Evolutionary conservation across 2,797 vertebrate species (phyloP).

Genomic region (Nyctibius grandis): DNA sequence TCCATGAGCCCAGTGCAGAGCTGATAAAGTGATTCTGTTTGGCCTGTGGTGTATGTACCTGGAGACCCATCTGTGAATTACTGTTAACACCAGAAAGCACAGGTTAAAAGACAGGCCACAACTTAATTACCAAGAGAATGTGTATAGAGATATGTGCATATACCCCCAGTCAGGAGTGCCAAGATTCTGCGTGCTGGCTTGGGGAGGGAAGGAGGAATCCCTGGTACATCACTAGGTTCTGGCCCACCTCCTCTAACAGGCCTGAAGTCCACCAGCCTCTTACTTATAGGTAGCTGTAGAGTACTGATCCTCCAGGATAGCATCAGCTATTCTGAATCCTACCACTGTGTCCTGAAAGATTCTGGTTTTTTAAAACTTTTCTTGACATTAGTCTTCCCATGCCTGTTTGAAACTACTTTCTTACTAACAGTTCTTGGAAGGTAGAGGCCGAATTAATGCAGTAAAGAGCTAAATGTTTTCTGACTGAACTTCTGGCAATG

Average conservation of each 20-base stretch:
- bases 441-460: neutral
- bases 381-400: neutral
- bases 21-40: neutral
- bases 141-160: rapidly evolving
- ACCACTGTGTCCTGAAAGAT: neutral
- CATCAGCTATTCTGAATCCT: neutral
- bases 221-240: neutral
- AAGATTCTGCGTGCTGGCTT: neutral
- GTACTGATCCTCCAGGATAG: neutral
- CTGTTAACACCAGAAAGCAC: neutral
- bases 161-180: neutral
- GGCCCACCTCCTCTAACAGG: neutral
- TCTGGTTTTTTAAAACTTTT: neutral
- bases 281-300: neutral
- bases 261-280: neutral
- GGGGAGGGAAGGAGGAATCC: neutral
- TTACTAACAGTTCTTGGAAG: neutral
- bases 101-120: neutral
- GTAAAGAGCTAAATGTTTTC: neutral
- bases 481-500: neutral
- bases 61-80: neutral
- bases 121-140: neutral
- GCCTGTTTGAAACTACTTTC: neutral
- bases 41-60: neutral
- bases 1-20: neutral